Conservation (phyloP, 2,113 vertebrate genomes). For the Platysternon megacephalum region DNA sequence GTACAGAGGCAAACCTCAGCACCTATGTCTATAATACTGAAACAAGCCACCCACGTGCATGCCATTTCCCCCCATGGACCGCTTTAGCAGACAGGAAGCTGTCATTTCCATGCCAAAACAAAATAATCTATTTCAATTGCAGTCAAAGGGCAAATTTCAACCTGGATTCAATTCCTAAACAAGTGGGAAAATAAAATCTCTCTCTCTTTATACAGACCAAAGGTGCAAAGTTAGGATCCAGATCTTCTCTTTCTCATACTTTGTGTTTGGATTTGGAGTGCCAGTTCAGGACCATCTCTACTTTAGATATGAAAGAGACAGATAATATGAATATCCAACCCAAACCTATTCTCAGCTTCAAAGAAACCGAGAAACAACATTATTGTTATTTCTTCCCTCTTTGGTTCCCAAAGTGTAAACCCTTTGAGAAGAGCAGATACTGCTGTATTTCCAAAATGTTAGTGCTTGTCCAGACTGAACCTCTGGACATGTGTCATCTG, state of each 20-base stretch:
- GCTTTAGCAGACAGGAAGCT: not conserved
- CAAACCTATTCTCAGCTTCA: not conserved
- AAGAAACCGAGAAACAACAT: rapidly evolving
- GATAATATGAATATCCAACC: not conserved
- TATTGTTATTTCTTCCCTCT: not conserved
- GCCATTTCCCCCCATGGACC: not conserved
- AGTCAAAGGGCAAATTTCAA: not conserved
- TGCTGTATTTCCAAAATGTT: not conserved
- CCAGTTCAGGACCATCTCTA: not conserved
- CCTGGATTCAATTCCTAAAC: not conserved
- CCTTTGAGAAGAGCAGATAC: not conserved
- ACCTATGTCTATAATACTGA: not conserved
- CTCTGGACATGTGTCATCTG: not conserved
- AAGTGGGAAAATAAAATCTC: not conserved
- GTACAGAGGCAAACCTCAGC: not conserved
- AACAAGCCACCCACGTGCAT: not conserved
- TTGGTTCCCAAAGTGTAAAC: not conserved
- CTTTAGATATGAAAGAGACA: not conserved
- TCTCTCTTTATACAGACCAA: not conserved
- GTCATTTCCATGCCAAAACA: not conserved
- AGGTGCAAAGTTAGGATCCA: not conserved
- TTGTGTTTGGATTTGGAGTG: not conserved
- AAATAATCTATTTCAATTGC: not conserved
- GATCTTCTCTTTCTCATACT: not conserved
- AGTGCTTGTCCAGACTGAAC: not conserved